Conservation (phyloP, 2,888 invertebrate genomes). For the Cryptus armator region DNA sequence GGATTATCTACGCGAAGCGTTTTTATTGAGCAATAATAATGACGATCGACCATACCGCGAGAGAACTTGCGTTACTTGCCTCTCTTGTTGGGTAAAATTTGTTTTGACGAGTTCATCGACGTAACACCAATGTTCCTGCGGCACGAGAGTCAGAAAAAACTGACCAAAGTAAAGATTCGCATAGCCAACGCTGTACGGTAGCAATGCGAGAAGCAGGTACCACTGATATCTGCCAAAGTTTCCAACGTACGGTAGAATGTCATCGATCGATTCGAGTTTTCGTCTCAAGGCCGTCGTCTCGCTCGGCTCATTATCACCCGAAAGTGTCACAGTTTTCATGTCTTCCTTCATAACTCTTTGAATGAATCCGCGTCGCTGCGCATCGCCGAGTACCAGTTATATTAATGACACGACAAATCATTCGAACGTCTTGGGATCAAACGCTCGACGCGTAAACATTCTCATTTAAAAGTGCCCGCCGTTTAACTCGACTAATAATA, state of each 20-base stretch:
- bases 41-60: too few relatives aligned
- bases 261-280: conserved; percentile 85
- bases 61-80: conserved; percentile 76
- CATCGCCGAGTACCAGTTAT: too few relatives aligned
- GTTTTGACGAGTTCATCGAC: conserved; percentile 81
- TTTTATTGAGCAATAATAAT: too few relatives aligned
- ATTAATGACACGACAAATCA: background rate
- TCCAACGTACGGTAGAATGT: conserved; percentile 85
- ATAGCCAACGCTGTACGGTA: conserved; percentile 86
- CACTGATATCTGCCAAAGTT: conserved; percentile 86
- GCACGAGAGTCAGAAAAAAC: conserved; percentile 86
- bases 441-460: background rate
- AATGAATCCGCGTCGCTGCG: too few relatives aligned
- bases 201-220: conserved; percentile 84
- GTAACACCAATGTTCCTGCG: conserved; percentile 85
- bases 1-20: too few relatives aligned
- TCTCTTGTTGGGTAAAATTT: conserved; percentile 81
- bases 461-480: too few relatives aligned
- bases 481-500: background rate
- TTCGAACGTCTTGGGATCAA: conserved; percentile 25
- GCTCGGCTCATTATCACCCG: conserved; percentile 70
- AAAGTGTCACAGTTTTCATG: conserved; percentile 59
- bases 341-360: conserved; percentile 70
- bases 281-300: conserved; percentile 77
- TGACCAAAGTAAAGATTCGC: conserved; percentile 86